phyloP scores from a whole-genome alignment of 2,113 vertebrate species.

The Lates calcarifer region DNA sequence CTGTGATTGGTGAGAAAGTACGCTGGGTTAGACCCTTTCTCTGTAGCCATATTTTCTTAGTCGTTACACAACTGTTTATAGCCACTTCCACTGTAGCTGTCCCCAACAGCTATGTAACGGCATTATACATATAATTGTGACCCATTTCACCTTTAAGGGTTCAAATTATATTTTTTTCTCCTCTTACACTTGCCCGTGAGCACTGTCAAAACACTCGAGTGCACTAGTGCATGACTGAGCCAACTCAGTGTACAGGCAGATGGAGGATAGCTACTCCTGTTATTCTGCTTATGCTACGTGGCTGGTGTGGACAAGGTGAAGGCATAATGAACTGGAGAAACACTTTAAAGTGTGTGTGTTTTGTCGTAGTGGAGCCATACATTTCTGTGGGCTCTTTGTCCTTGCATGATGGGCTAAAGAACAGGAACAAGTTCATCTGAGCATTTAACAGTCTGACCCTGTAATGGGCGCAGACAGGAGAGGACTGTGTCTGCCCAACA shows the following conservation, averaged over 20 bases:
- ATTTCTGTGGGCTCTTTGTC: conserved; percentile 71
- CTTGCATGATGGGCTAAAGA: conserved; percentile 54
- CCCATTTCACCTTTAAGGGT: neutral
- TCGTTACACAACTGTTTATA: neutral
- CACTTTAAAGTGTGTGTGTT: conserved; percentile 28
- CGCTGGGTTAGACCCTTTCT: neutral
- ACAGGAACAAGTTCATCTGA: conserved; percentile 64
- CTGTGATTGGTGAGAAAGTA: neutral
- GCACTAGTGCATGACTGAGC: neutral
- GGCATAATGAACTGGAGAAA: neutral
- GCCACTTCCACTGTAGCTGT: neutral
- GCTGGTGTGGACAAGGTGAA: conserved; percentile 7
- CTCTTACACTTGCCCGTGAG: neutral
- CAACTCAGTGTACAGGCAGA: neutral
- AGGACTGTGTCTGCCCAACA: conserved; percentile 47
- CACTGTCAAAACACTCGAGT: neutral
- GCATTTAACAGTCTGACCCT: conserved; percentile 56
- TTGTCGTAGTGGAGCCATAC: conserved; percentile 18
- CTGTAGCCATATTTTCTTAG: no score
- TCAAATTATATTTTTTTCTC: neutral
- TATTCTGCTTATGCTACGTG: neutral
- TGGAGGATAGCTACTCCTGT: neutral
- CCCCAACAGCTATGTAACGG: no score
- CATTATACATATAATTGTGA: neutral
- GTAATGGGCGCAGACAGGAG: conserved; percentile 59